Evolutionary conservation across 2,888 invertebrate genomes (phyloP).

Genomic region (Eugnorisma glareosa): DNA sequence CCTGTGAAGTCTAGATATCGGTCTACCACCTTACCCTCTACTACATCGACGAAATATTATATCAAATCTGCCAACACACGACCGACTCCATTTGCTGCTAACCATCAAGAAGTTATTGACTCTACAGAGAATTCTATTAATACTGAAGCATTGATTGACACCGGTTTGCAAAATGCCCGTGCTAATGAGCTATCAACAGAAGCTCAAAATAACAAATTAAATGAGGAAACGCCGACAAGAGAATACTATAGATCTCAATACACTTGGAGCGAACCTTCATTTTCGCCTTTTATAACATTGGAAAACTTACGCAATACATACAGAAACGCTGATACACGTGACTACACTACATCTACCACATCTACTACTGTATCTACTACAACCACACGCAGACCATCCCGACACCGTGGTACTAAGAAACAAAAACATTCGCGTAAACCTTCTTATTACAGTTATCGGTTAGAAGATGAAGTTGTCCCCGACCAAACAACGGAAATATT

Average conservation of each 20-base stretch:
- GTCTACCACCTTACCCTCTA: constrained; percentile 64
- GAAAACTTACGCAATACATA: constrained; percentile 83
- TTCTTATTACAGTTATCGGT: constrained; percentile 83
- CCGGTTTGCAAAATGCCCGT: constrained; percentile 71
- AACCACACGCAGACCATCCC: constrained; percentile 66
- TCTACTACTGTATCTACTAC: constrained; percentile 59
- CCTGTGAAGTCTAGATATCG: constrained; percentile 58
- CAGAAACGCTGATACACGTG: constrained; percentile 66
- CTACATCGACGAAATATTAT: constrained; percentile 79
- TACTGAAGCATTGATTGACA: constrained; percentile 74
- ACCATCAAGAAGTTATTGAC: constrained; percentile 67
- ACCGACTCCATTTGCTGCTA: constrained; percentile 76
- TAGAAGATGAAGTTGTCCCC: constrained; percentile 81
- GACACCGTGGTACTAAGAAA: constrained; percentile 63
- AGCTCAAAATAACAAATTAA: constrained; percentile 61
- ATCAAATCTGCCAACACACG: constrained; percentile 81
- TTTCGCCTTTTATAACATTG: constrained; percentile 89
- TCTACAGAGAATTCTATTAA: constrained; percentile 78
- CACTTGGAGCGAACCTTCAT: constrained; percentile 82
- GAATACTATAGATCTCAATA: constrained; percentile 67
- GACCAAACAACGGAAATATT: constrained; percentile 87
- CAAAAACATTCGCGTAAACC: constrained; percentile 77
- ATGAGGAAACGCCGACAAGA: constrained; percentile 64
- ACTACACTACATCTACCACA: constrained; percentile 73
- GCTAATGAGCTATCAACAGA: constrained; percentile 51